Conservation (phyloP, 2,113 vertebrate genomes). For the Phoenicopterus ruber region DNA sequence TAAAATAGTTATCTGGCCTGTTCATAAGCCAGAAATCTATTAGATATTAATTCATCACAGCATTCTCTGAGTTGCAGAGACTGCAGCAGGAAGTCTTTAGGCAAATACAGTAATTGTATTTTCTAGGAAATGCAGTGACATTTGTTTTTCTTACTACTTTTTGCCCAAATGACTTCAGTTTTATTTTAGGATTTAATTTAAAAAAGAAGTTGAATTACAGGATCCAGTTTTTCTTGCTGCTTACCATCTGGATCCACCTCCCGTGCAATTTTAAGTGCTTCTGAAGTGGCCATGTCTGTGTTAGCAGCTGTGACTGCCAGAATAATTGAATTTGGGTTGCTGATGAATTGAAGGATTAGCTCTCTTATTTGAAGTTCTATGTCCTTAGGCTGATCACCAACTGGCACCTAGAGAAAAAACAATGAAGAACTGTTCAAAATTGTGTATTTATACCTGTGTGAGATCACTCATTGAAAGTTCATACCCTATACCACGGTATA, state of each 20-base stretch:
- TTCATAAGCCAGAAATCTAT: not conserved
- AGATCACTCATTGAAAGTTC: not conserved
- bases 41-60: not conserved
- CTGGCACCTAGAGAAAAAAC: slow-evolving; percentile 82
- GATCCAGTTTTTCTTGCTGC: not conserved
- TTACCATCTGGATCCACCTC: slow-evolving; percentile 96
- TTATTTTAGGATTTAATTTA: not conserved
- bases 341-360: slow-evolving; percentile 92
- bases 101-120: not conserved
- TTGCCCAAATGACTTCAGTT: not conserved
- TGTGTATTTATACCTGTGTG: not conserved
- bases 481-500: not conserved
- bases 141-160: not conserved
- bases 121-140: not conserved
- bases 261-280: slow-evolving; percentile 94
- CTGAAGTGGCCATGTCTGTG: slow-evolving; percentile 98
- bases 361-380: slow-evolving; percentile 97
- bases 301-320: slow-evolving; percentile 97
- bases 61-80: not conserved
- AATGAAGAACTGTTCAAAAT: not conserved
- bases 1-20: not conserved
- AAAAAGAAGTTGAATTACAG: not conserved
- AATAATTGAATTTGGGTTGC: slow-evolving; percentile 98
- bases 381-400: slow-evolving; percentile 97
- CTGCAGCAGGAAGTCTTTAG: not conserved